A percentile compares a stretch with the other conserved stretches of the same genome.
These are phyloP conservation scores for Luehdorfia chinensis DNA, from an alignment of 1,140 invertebrate species.

Conservation along the genomic window DNA sequence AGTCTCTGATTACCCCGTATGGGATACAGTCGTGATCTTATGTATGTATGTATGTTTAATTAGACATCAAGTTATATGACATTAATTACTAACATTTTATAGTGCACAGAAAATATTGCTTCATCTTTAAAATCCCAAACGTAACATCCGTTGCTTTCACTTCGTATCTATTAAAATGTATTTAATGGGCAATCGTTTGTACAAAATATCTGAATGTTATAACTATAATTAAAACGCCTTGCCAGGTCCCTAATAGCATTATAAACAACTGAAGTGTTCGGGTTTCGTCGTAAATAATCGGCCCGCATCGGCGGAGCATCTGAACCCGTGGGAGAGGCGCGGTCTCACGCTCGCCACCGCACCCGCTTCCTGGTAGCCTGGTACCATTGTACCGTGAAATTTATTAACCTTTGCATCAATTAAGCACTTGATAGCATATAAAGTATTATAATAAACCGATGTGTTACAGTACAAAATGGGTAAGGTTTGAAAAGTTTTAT, in stretches of 20 bases:
- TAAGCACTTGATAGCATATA: not conserved
- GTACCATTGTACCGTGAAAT: slow-evolving; percentile 12
- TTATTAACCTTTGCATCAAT: slow-evolving; percentile 8
- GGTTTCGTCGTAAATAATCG: slow-evolving; percentile 18
- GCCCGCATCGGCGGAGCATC: slow-evolving; percentile 6
- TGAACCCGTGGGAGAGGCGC: slow-evolving; percentile 21
- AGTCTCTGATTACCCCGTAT: too few species aligned
- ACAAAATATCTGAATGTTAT: not conserved
- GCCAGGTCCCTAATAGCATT: slow-evolving; percentile 1
- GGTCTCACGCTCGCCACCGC: slow-evolving; percentile 18
- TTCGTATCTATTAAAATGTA: too few species aligned
- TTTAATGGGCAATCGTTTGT: not conserved
- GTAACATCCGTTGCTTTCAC: too few species aligned
- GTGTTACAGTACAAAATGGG: too few species aligned
- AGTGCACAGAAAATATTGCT: too few species aligned
- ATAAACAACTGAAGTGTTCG: slow-evolving; percentile 11
- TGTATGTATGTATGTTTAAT: too few species aligned
- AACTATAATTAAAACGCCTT: slow-evolving; percentile 10
- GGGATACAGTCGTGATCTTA: too few species aligned
- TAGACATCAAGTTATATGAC: too few species aligned
- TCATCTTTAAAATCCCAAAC: too few species aligned
- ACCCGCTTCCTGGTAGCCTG: slow-evolving; percentile 13
- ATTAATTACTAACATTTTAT: too few species aligned
- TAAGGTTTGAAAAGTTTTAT: too few species aligned
- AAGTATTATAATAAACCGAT: too few species aligned